These are phyloP conservation scores for Peromyscus californicus DNA, from an alignment of 2,113 vertebrate species.

Conservation along the genomic window DNA sequence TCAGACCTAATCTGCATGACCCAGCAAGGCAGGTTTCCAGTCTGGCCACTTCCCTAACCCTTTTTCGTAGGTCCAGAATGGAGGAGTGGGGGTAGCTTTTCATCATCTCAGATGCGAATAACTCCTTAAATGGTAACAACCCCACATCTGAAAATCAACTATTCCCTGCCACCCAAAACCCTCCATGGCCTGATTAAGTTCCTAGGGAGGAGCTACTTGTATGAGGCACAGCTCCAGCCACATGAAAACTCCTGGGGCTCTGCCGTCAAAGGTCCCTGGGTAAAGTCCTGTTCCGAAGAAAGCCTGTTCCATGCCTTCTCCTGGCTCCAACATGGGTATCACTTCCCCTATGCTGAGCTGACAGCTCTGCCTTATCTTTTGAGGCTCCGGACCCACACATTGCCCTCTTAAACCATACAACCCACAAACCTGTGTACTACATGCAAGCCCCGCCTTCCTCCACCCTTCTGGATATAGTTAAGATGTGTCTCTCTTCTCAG, in stretches of 20 bases:
- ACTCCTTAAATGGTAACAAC: constrained; percentile 63
- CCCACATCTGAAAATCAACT: constrained; percentile 80
- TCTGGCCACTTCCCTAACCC: constrained; percentile 62
- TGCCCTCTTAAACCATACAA: background rate
- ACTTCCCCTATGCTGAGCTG: background rate
- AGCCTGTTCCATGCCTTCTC: rapidly evolving
- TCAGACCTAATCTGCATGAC: background rate
- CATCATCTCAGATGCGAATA: constrained; percentile 79
- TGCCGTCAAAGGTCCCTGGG: rapidly evolving
- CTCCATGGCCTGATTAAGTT: background rate
- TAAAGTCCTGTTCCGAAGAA: background rate
- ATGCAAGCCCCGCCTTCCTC: too few relatives aligned
- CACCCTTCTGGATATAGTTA: background rate
- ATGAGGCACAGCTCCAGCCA: background rate
- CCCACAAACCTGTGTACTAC: background rate
- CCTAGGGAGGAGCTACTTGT: background rate
- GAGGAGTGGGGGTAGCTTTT: constrained; percentile 59
- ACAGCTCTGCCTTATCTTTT: background rate
- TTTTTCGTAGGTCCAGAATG: constrained; percentile 19
- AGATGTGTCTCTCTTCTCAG: background rate
- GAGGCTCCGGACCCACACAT: background rate
- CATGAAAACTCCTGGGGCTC: background rate
- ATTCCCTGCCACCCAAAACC: background rate
- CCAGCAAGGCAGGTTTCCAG: constrained; percentile 33
- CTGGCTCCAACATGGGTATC: rapidly evolving